Conservation (phyloP, 2,113 vertebrate species). For the Phalacrocorax pelagicus region DNA sequence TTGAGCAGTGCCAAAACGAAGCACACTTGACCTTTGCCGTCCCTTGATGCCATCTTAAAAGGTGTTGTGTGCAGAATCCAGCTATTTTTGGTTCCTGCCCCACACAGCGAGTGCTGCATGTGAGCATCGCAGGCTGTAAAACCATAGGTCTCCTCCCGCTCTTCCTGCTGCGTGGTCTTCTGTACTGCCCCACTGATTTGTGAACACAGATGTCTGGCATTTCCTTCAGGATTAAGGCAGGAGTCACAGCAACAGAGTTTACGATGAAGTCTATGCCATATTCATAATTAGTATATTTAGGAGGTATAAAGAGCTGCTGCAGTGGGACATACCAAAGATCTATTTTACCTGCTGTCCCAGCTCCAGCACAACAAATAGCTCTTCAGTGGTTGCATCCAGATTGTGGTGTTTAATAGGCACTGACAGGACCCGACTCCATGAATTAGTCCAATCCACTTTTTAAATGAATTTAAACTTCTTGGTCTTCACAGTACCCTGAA, state of each 20-base stretch:
- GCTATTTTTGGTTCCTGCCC: background rate
- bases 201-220: background rate
- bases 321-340: background rate
- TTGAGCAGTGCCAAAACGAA: background rate
- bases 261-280: background rate
- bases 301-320: background rate
- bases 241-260: background rate
- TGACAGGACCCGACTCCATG: background rate
- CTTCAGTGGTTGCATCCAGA: background rate
- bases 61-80: background rate
- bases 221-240: background rate
- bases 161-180: background rate
- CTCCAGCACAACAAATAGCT: background rate
- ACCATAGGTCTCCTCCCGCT: background rate
- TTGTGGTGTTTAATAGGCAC: background rate
- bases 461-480: background rate
- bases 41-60: background rate
- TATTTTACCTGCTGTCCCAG: background rate
- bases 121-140: background rate
- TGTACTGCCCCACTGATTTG: accelerated
- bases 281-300: background rate
- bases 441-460: background rate
- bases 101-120: background rate
- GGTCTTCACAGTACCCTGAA: background rate
- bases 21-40: background rate